Evolutionary conservation across 2,113 vertebrate genomes (phyloP).

Genomic region (Hemicordylus capensis): DNA sequence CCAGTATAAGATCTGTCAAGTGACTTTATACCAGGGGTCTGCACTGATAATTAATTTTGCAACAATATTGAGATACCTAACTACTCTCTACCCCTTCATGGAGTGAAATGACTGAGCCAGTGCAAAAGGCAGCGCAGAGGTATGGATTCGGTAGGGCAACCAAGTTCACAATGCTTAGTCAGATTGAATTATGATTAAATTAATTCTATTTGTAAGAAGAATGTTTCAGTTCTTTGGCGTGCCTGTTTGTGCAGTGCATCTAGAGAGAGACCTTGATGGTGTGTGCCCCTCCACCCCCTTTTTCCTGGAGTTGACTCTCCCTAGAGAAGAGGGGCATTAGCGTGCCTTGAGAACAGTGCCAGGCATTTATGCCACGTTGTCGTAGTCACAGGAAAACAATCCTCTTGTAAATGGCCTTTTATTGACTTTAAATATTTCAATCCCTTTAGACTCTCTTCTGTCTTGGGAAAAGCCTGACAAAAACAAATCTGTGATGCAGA

Average conservation of each 20-base stretch:
- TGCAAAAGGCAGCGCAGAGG: neutral
- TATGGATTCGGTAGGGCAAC: neutral
- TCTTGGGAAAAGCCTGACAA: neutral
- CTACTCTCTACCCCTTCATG: slow-evolving; percentile 5
- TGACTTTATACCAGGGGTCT: slow-evolving; percentile 14
- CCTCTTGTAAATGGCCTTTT: slow-evolving; percentile 7
- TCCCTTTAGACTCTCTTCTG: neutral
- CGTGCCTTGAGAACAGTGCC: neutral
- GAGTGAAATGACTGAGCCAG: neutral
- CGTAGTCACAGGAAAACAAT: neutral
- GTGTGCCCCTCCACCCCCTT: too few species aligned
- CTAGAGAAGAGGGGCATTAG: neutral
- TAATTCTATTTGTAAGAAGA: neutral
- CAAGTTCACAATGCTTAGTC: neutral
- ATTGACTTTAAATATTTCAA: neutral
- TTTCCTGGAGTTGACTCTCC: neutral
- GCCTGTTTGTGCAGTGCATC: neutral
- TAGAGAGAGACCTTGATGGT: neutral
- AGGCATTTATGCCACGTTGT: neutral
- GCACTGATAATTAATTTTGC: slow-evolving; percentile 26
- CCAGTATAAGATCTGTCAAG: neutral
- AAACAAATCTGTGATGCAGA: neutral
- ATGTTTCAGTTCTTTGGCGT: neutral
- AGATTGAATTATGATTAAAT: neutral
- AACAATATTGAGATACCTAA: slow-evolving; percentile 21